Conservation (phyloP, 1,140 invertebrate species). For the Scaptomyza pallida region DNA sequence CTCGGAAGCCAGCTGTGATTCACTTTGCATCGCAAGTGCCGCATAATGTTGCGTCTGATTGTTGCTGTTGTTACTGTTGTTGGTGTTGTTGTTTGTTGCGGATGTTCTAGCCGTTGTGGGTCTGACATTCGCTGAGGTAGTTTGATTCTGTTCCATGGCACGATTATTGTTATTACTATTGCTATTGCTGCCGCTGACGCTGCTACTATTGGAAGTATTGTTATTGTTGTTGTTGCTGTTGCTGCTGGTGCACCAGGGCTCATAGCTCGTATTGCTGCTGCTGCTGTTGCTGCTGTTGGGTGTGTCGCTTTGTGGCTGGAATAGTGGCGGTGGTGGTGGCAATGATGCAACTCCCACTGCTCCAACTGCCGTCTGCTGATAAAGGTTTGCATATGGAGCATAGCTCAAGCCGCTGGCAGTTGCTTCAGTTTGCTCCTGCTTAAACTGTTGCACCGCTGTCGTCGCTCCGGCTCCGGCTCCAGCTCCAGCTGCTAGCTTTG, state of each 20-base stretch:
- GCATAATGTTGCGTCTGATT: slow-evolving; percentile 57
- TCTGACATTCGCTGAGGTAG: slow-evolving; percentile 34
- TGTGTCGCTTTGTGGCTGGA: slow-evolving; percentile 16
- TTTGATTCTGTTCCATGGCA: slow-evolving; percentile 45
- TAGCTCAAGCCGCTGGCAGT: slow-evolving; percentile 40
- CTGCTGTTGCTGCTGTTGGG: slow-evolving; percentile 13
- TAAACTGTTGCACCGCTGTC: slow-evolving; percentile 53
- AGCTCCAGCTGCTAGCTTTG: slow-evolving; percentile 2
- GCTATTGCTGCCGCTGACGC: slow-evolving; percentile 9
- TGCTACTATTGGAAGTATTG: slow-evolving; percentile 4
- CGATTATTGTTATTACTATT: slow-evolving; percentile 28
- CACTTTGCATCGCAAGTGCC: slow-evolving; percentile 74
- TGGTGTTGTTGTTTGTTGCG: slow-evolving; percentile 5
- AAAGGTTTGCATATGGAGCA: slow-evolving; percentile 69
- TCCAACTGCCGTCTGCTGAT: slow-evolving; percentile 49
- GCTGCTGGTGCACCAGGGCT: slow-evolving; percentile 8
- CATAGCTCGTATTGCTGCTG: slow-evolving; percentile 14
- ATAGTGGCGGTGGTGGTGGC: slow-evolving; percentile 53
- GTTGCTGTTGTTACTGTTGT: slow-evolving; percentile 19
- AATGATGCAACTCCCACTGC: slow-evolving; percentile 19
- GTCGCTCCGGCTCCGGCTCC: not conserved
- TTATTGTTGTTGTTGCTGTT: slow-evolving; percentile 18
- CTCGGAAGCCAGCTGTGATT: slow-evolving; percentile 73
- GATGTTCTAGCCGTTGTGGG: slow-evolving; percentile 6
- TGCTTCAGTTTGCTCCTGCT: slow-evolving; percentile 68